Evolutionary conservation across 2,113 vertebrate genomes (phyloP), one percentile per base, ranked within the genome.

Genomic region (Columbina picui): DNA sequence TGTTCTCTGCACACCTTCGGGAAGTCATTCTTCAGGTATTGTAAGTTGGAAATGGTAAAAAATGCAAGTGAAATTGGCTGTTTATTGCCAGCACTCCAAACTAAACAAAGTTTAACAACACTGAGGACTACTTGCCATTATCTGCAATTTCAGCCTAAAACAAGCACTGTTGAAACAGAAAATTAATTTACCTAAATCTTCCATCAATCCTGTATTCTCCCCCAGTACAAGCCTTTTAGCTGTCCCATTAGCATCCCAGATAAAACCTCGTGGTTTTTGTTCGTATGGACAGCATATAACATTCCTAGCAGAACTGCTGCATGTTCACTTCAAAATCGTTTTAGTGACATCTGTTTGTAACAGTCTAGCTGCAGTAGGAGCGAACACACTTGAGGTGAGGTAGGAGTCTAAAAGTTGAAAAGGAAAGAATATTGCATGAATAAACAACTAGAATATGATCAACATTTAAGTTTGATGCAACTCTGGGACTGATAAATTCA

Each of bases 1-100:
- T 84, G 36, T 39, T 70, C 30, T 87, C 61, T 91, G 29, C 39
- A 84, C 3, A 1, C 65, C 27, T 29, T 87, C 77, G 64, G 39
- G n/a, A 97, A 96, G 55, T 92, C 27, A 89, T 89, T 97, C 78
- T 81, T 83, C 82, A 81, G 63, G 74, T 83, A 60, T 10, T 87
- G 76, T 57, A 84, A 87, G 56, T 64, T 59, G 84, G n/a, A 79
- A 91, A 89, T 41, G 8, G 52, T 50, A 27, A 82, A 93, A 96
- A 93, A 93, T 92, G 45, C 91, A 77, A 96, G 96, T 78, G 8
- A 92, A 93, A 91, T 92, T 60, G 45, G 20, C 26, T 23, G 84
- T 83, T 88, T 70, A 64, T 85, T 95, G 45, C 83, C 81, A 90
- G 67, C 14, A 59, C 73, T 94, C 30, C 67, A 91, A 86, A 84